Percentiles rank a stretch among this genome's conserved stretches.
Conservation (phyloP, 1,140 invertebrate genomes). For the Formica selysi region DNA sequence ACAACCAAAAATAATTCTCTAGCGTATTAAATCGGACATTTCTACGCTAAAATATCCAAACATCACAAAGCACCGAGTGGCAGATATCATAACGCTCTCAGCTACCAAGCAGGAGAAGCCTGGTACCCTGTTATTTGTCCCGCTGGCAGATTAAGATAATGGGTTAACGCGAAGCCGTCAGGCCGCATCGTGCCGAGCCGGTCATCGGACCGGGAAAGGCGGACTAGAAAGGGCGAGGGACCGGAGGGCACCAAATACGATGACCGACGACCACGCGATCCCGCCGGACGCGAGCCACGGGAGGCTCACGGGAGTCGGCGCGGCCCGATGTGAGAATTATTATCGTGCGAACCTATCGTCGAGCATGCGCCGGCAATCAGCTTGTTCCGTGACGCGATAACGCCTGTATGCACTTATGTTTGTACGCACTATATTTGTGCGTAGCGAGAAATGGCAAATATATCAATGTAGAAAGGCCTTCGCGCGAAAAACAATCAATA, state of each 20-base stretch:
- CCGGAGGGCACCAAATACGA: conserved; percentile 68
- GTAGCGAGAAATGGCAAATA: no score
- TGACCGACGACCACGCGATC: conserved; percentile 75
- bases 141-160: conserved; percentile 78
- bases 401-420: neutral
- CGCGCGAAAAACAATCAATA: no score
- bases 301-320: conserved; percentile 20
- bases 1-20: neutral
- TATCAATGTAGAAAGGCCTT: no score
- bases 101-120: conserved; percentile 5
- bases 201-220: conserved; percentile 27
- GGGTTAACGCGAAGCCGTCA: conserved; percentile 71
- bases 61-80: neutral
- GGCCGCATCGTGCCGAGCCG: conserved; percentile 20
- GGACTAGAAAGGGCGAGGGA: conserved; percentile 48
- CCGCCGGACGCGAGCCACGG: conserved; percentile 48
- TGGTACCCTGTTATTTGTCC: conserved; percentile 77
- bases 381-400: conserved; percentile 50
- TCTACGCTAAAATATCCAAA: neutral
- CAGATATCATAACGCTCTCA: conserved; percentile 18
- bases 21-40: neutral
- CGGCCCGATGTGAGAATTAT: conserved; percentile 70
- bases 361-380: conserved; percentile 60
- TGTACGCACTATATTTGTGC: no score
- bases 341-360: conserved; percentile 73